These are phyloP conservation scores for Eutolmus rufibarbis DNA, from an alignment of 2,888 invertebrate species.

Conservation along the genomic window DNA sequence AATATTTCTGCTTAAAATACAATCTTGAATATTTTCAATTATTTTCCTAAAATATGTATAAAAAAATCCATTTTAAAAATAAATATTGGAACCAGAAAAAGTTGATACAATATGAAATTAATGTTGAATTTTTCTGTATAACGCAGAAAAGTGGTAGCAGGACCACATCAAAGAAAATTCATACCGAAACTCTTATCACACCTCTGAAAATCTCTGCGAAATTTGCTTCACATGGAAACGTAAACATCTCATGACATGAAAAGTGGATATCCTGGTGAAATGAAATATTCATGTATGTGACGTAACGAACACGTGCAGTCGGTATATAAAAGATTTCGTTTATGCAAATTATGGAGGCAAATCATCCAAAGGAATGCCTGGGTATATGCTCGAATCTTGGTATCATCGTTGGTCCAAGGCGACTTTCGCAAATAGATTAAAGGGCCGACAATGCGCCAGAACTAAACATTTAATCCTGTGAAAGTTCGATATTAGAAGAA, in stretches of 20 bases:
- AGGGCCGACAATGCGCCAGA: not conserved
- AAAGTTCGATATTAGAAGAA: not conserved
- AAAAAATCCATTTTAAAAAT: not conserved
- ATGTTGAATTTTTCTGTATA: not conserved
- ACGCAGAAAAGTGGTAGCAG: not conserved
- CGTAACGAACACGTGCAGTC: not conserved
- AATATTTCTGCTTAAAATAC: not conserved
- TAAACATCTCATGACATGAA: not conserved
- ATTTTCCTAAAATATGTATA: not conserved
- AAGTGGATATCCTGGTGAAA: not conserved
- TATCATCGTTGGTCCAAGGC: not conserved
- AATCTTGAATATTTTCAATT: not conserved
- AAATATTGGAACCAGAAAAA: not conserved
- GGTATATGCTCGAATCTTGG: not conserved
- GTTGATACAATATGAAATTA: not conserved
- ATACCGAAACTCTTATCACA: not conserved
- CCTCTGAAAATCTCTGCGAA: not conserved
- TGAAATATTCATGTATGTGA: not conserved
- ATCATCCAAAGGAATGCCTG: not conserved
- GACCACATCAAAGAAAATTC: not conserved
- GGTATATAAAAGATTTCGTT: not conserved
- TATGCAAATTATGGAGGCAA: conserved; percentile 4
- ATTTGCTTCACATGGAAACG: not conserved
- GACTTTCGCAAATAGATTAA: not conserved
- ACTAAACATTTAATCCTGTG: not conserved